Percentiles rank a stretch among this genome's conserved stretches.
phyloP scores from a whole-genome alignment of 2,888 invertebrate genomes.

The Phengaris alcon region DNA sequence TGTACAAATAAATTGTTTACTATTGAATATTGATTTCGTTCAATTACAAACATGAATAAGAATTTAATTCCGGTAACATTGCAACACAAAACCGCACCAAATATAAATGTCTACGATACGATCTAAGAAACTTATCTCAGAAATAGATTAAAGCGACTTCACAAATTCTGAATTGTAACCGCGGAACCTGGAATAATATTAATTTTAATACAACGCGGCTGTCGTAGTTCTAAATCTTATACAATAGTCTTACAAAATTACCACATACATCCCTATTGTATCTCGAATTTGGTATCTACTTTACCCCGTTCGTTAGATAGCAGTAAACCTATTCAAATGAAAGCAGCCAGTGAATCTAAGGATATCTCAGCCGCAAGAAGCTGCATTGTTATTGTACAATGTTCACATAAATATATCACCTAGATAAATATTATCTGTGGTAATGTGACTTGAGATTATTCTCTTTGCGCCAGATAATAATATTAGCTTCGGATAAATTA shows the following conservation, averaged over 20 bases:
- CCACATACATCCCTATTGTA: slow-evolving; percentile 53
- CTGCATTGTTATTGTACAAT: slow-evolving; percentile 20
- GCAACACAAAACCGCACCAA: slow-evolving; percentile 23
- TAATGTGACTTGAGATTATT: slow-evolving; percentile 25
- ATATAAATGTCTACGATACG: slow-evolving; percentile 29
- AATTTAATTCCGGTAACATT: slow-evolving; percentile 15
- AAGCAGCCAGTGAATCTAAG: slow-evolving; percentile 42
- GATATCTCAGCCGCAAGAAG: slow-evolving; percentile 27
- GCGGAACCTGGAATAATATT: slow-evolving; percentile 52
- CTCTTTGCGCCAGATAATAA: slow-evolving; percentile 1
- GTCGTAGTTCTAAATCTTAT: slow-evolving; percentile 53
- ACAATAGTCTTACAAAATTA: slow-evolving; percentile 60
- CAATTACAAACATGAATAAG: slow-evolving; percentile 6
- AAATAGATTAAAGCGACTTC: slow-evolving; percentile 39
- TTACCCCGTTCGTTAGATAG: slow-evolving; percentile 52
- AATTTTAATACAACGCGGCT: slow-evolving; percentile 59
- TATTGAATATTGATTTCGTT: background rate
- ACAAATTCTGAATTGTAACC: slow-evolving; percentile 51
- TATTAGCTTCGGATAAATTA: background rate
- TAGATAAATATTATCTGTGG: slow-evolving; percentile 25
- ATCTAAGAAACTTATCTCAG: slow-evolving; percentile 32
- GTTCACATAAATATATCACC: slow-evolving; percentile 22
- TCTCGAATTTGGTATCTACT: slow-evolving; percentile 49
- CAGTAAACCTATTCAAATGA: slow-evolving; percentile 63
- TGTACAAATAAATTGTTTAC: too few species aligned